phyloP scores from a whole-genome alignment of 1,140 invertebrate genomes.

The Pectinophora gossypiella region DNA sequence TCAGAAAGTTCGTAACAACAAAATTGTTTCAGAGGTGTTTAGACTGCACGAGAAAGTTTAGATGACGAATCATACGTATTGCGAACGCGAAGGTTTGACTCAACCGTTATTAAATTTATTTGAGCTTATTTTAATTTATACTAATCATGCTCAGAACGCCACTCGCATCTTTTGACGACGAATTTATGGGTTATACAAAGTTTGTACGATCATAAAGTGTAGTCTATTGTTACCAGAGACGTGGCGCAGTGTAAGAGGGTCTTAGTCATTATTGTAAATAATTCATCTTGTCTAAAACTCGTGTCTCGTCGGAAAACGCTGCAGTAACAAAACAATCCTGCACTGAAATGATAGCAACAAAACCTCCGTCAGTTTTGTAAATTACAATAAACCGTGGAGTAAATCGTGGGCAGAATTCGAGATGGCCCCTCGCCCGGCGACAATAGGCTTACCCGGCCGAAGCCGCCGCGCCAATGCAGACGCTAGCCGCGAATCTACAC shows the following conservation, averaged over 20 bases:
- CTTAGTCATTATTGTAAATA: conserved; percentile 2
- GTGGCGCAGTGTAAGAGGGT: background rate
- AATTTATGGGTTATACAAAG: background rate
- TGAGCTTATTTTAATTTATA: background rate
- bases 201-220: background rate
- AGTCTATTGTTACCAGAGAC: background rate
- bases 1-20: conserved; percentile 1
- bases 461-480: conserved; percentile 33
- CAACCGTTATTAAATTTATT: conserved; percentile 4
- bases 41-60: conserved; percentile 1
- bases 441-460: conserved; percentile 50
- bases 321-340: conserved; percentile 44
- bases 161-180: background rate
- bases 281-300: conserved; percentile 2
- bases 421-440: conserved; percentile 46
- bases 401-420: conserved; percentile 57
- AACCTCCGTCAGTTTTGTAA: conserved; percentile 65
- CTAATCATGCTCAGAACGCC: background rate
- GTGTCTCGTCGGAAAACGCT: conserved; percentile 7
- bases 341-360: conserved; percentile 44
- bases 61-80: background rate
- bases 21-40: conserved; percentile 1
- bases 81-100: background rate
- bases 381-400: conserved; percentile 66
- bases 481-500: conserved; percentile 29